phyloP scores from a whole-genome alignment of 2,113 vertebrate genomes.

The Clarias batrachus region DNA sequence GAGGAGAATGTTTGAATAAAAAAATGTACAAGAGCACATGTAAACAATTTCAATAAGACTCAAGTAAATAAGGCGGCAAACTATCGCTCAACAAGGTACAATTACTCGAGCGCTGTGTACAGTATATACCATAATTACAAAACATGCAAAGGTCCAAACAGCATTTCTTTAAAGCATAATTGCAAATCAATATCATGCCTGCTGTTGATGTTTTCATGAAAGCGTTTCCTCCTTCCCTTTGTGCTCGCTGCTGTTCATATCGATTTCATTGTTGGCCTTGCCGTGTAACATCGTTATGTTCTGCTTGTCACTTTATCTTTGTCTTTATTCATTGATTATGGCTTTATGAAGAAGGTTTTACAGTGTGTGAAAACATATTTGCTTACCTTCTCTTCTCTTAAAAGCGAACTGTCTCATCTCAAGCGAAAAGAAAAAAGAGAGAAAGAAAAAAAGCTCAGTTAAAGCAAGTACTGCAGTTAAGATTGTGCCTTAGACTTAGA shows the following conservation, averaged over 20 bases:
- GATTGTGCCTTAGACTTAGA: not conserved
- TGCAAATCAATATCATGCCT: conserved; percentile 54
- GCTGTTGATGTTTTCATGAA: conserved; percentile 51
- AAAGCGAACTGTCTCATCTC: not conserved
- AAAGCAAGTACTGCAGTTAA: not conserved
- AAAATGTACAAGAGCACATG: not conserved
- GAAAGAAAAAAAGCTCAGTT: not conserved
- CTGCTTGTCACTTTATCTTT: conserved; percentile 31
- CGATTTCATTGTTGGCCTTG: conserved; percentile 45
- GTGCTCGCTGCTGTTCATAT: conserved; percentile 35
- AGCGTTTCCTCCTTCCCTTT: conserved; percentile 8
- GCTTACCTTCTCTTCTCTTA: too few species aligned
- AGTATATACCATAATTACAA: not conserved
- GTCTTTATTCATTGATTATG: conserved; percentile 35
- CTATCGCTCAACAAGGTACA: too few species aligned
- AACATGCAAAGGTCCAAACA: not conserved
- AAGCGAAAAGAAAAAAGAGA: not conserved
- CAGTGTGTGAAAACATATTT: not conserved
- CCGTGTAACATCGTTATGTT: conserved; percentile 13
- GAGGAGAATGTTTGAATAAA: not conserved
- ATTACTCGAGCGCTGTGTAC: not conserved
- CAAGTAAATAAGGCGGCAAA: too few species aligned
- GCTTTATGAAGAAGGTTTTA: conserved; percentile 13
- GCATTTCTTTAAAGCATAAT: conserved; percentile 26
- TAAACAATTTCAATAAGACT: not conserved